phyloP scores from a whole-genome alignment of 1,140 invertebrate genomes.

The Musca domestica region DNA sequence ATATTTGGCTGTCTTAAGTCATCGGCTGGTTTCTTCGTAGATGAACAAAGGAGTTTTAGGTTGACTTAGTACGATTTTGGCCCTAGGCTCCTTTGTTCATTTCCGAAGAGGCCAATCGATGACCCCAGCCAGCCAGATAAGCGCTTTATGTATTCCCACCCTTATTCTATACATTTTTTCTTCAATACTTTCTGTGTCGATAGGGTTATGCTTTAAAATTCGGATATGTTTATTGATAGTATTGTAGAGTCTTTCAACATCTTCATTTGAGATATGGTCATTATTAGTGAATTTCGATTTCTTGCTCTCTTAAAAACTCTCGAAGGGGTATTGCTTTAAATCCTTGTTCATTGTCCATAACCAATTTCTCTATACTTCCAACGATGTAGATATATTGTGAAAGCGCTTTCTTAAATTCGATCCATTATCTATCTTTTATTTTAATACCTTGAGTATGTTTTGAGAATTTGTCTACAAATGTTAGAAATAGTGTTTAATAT shows the following conservation, averaged over 20 bases:
- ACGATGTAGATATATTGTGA: neutral
- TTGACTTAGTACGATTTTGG: too few relatives aligned
- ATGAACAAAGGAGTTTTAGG: too few relatives aligned
- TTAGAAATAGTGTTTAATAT: neutral
- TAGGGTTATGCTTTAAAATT: too few relatives aligned
- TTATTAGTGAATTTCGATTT: constrained; percentile 3
- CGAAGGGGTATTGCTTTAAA: neutral
- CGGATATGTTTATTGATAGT: too few relatives aligned
- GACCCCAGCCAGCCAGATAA: too few relatives aligned
- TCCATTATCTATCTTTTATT: neutral
- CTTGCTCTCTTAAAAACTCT: neutral
- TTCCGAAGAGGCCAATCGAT: too few relatives aligned
- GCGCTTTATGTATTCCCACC: too few relatives aligned
- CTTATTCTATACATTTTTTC: neutral
- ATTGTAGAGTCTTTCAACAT: too few relatives aligned
- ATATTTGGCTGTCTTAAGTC: too few relatives aligned
- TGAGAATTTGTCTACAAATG: constrained; percentile 4
- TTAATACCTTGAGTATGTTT: neutral
- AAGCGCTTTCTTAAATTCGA: neutral
- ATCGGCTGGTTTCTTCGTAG: too few relatives aligned
- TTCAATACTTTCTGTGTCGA: neutral
- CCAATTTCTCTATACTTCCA: constrained; percentile 10
- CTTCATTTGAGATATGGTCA: neutral
- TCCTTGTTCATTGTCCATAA: constrained; percentile 1
- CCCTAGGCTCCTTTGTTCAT: too few relatives aligned